phyloP scores from a whole-genome alignment of 2,113 vertebrate genomes.

The Asarcornis scutulata region DNA sequence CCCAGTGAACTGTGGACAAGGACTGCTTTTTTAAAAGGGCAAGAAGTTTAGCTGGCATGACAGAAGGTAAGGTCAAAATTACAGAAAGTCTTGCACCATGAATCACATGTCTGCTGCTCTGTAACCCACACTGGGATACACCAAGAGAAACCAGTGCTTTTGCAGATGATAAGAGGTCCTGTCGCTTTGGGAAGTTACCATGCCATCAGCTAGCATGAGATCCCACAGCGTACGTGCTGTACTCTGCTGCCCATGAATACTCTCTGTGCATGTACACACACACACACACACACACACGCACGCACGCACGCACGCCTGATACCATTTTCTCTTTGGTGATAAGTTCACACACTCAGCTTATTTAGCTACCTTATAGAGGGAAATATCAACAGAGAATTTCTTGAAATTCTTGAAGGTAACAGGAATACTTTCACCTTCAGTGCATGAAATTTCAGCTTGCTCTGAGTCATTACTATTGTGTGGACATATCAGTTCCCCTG shows the following conservation, averaged over 20 bases:
- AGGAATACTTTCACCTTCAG: background rate
- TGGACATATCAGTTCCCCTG: background rate
- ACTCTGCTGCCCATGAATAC: background rate
- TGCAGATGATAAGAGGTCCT: background rate
- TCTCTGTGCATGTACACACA: accelerated
- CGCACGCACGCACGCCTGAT: too few species aligned
- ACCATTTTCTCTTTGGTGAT: background rate
- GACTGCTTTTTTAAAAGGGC: background rate
- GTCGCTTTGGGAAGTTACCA: background rate
- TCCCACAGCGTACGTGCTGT: background rate
- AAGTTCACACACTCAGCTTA: background rate
- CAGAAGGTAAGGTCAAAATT: background rate
- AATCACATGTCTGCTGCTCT: background rate
- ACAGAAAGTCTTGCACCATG: background rate
- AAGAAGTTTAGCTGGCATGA: background rate
- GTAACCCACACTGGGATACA: background rate
- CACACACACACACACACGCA: background rate
- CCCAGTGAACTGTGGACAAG: background rate
- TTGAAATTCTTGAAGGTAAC: background rate
- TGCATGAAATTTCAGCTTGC: background rate
- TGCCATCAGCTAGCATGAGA: background rate
- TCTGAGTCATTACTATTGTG: background rate
- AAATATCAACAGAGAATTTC: background rate
- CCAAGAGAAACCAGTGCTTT: background rate
- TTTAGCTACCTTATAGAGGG: background rate